Percentiles rank a stretch among this genome's conserved stretches.
Conservation (phyloP, 1,140 invertebrate species). For the Ips typographus region DNA sequence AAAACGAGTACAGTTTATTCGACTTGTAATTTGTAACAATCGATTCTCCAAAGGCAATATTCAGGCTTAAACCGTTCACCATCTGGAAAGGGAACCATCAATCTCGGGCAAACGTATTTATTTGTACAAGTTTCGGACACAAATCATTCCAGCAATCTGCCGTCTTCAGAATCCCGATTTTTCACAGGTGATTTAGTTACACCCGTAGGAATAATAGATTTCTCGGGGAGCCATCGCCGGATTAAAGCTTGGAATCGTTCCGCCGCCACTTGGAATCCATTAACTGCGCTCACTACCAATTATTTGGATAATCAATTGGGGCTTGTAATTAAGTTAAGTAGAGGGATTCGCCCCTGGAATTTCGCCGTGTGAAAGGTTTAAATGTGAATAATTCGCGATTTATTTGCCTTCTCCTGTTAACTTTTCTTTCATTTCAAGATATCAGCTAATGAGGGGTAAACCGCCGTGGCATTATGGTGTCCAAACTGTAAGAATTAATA, state of each 20-base stretch:
- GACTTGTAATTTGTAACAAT: too few species aligned
- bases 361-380: slow-evolving; percentile 17
- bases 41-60: too few species aligned
- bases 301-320: slow-evolving; percentile 40
- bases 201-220: slow-evolving; percentile 43
- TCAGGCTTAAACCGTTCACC: too few species aligned
- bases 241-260: slow-evolving; percentile 35
- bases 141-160: slow-evolving; percentile 43
- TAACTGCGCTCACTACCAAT: slow-evolving; percentile 39
- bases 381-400: slow-evolving; percentile 9
- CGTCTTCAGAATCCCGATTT: slow-evolving; percentile 42
- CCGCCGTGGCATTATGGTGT: too few species aligned
- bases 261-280: slow-evolving; percentile 38
- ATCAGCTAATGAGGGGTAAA: too few species aligned
- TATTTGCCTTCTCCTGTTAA: too few species aligned
- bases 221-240: slow-evolving; percentile 34
- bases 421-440: too few species aligned
- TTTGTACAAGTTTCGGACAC: slow-evolving; percentile 31
- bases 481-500: too few species aligned
- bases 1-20: too few species aligned
- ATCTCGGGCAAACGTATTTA: slow-evolving; percentile 38
- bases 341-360: slow-evolving; percentile 27
- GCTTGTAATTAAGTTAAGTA: slow-evolving; percentile 35
- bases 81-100: slow-evolving; percentile 7
- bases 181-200: slow-evolving; percentile 46